Conservation (phyloP, 2,113 vertebrate genomes). For the Lichenostomus cassidix region DNA sequence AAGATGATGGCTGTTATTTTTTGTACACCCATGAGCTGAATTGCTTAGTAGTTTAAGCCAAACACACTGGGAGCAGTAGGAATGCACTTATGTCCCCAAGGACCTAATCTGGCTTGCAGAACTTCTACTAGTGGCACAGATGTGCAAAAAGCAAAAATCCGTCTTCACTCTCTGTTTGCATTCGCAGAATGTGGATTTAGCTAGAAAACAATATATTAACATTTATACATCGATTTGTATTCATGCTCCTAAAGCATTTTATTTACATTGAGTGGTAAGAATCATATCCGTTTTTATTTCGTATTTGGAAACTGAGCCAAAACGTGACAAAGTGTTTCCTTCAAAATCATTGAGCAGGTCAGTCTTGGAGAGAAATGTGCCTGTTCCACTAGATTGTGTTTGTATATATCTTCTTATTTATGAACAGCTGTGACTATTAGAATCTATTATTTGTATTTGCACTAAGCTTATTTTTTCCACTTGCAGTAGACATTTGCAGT, state of each 20-base stretch:
- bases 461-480: neutral
- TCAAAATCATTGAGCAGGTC: neutral
- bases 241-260: neutral
- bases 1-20: neutral
- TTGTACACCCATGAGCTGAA: neutral
- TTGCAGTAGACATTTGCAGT: neutral
- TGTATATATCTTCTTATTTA: constrained; percentile 1
- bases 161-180: neutral
- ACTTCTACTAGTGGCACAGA: constrained; percentile 17
- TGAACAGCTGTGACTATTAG: neutral
- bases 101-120: constrained; percentile 42
- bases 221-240: neutral
- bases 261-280: neutral
- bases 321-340: neutral
- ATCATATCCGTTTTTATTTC: neutral
- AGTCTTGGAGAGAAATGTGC: neutral
- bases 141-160: neutral
- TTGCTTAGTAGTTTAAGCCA: constrained; percentile 15
- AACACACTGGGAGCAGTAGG: neutral
- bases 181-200: neutral
- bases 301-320: neutral
- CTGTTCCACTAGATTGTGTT: neutral
- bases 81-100: constrained; percentile 22
- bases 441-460: constrained; percentile 52
- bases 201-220: neutral